Evolutionary conservation across 2,113 vertebrate genomes (phyloP).

Genomic region (Tapirus terrestris): DNA sequence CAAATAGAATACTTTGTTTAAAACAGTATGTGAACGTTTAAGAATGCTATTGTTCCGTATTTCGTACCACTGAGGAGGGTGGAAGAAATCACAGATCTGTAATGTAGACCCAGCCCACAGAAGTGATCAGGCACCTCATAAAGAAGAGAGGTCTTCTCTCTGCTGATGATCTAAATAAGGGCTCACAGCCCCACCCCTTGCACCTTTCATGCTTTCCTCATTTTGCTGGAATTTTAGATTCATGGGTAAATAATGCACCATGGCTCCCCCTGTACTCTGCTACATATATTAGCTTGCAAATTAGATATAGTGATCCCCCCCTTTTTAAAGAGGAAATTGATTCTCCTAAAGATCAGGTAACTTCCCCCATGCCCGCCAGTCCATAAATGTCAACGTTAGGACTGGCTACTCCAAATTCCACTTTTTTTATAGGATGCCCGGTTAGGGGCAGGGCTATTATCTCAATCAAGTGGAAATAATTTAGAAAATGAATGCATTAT

Average conservation of each 20-base stretch:
- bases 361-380: not conserved
- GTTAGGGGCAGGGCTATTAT: not conserved
- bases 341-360: not conserved
- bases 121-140: not conserved
- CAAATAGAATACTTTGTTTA: not conserved
- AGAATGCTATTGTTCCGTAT: not conserved
- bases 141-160: not conserved
- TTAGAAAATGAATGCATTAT: conserved; percentile 22
- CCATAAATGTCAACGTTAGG: not conserved
- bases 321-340: not conserved
- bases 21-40: not conserved
- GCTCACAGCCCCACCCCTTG: too few relatives aligned
- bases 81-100: not conserved
- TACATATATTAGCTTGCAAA: not conserved
- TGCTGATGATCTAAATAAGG: not conserved
- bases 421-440: not conserved
- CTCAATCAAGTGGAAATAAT: conserved; percentile 38
- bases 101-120: too few relatives aligned
- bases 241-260: not conserved
- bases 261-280: not conserved
- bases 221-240: not conserved
- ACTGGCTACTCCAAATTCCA: not conserved
- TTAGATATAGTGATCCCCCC: not conserved
- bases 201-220: not conserved
- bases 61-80: not conserved